Evolutionary conservation across 1,140 invertebrate species (phyloP), one percentile per base, ranked within the genome.

Genomic region (Uloborus diversus): DNA sequence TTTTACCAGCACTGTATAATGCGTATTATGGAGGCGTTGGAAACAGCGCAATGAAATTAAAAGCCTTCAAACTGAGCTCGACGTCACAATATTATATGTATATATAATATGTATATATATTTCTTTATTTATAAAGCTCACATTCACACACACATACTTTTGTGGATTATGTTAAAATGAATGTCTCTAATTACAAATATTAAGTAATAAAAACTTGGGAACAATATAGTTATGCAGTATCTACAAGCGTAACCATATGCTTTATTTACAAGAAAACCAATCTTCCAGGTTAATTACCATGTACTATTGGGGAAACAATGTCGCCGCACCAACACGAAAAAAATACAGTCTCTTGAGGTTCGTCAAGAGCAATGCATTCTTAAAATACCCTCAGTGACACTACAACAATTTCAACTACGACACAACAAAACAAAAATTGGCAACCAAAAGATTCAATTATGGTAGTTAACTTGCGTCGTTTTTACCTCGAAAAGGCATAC

Each of bases 191-290:
- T 62, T 75, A 75, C 70, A 75, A 75, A 75, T 62, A 17, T 66
- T 35, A n/a, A 66, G 27, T 61, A 75, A 62, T 75, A 75, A 75
- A 75, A 75, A 4, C 59, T 20, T 27, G 30, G 59, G 42, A 30
- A 42, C 5, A 47, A n/a, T 42, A 33, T 20, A 53, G 20, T 65
- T 30, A 76, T 64, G 71, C 71, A 76, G 27, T 76, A 78, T 78
- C 73, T 78, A 78, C 73, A 78, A 78, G 73, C 73, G 25, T 78
- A 66, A 78, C 56, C 61, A 66, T 51, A 51, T 78, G 73, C 61
- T 51, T 17, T 76, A 78, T 78, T 37, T 78, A 78, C 73, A 78
- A 25, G 32, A 32, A 11, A 53, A 42, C 17, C 53, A 57, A 32
- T 51, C 20, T 51, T 51, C 20, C n/a, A n/a, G n/a, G n/a, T n/a